Evolutionary conservation across 2,113 vertebrate species (phyloP), one percentile per base, ranked within the genome.

Genomic region (Cinclus cinclus): DNA sequence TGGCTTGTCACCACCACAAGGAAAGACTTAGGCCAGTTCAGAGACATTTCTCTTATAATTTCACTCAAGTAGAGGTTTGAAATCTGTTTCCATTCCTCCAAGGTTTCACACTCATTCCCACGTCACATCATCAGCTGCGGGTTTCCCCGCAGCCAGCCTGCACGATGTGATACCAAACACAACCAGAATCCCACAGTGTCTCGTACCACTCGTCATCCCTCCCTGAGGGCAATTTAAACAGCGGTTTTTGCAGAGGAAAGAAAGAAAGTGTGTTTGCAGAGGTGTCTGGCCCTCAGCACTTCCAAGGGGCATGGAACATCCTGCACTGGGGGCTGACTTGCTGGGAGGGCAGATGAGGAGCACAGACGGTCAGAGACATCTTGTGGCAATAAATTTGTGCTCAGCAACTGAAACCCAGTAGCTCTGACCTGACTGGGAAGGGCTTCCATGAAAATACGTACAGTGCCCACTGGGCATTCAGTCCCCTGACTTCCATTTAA

Each of bases 381-480:
- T 77, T 27, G 21, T 69, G 58, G 69, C 73, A 84, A 64, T 50
- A 25, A 52, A 82, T 68, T 35, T 85, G 33, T 7, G 12, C 62
- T 52, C 49, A 33, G 52, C 39, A 50, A 25, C 25, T 28, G 39
- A 63, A 83, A 77, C 16, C 18, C 59, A 70, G 59, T 31, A 71
- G 18, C 55, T 74, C 31, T 50, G 46, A 74, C 11, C 47, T 55
- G 42, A 17, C 46, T n/a, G 55, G 41, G 44, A 88, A 74, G 15
- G 50, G 44, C 27, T 74, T 75, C 62, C 49, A 52, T 1, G 16
- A 63, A 67, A 49, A 46, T 6, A 10, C 7, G 13, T 5, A 21
- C 1, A 3, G 73, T 39, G 16, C 15, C 15, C 3, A 8, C 18
- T 42, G 27, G 64, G 52, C 2, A 2, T 33, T 49, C 27, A 4